Base-by-base conservation (phyloP, 2,113 vertebrate species). In the Sclerurus mexicanus region DNA sequence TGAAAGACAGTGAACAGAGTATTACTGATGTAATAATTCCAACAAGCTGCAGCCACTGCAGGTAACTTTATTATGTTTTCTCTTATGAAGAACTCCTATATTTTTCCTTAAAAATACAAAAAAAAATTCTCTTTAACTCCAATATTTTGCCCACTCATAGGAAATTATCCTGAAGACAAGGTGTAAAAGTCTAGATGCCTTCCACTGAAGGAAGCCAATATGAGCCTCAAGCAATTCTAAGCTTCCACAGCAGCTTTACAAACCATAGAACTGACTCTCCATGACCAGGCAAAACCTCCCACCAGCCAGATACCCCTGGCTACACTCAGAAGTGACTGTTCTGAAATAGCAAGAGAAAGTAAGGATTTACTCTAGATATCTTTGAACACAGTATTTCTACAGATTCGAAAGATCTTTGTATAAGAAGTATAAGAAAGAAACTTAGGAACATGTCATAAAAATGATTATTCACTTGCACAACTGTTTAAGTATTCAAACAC, bases 141-240 rank as follows among this genome's bases (percentile, higher is more conserved):
- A 31, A 19, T 25, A 40, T 55, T 58, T 87, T 83, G 15, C 6
- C 0, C 0, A 44, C 47, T 44, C 6, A 6, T 25, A 49, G 9
- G 5, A 30, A 58, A 53, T 31, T 49, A 27, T 47, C 20, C 33
- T 44, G 30, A 58, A 72, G 12, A 52, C 31, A 35, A 39, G 4
- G 10, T 8, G 1, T 24, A 25, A n/a, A 59, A 40, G 30, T 68
- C 42, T 46, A 78, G 14, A 53, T 31, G 7, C 9, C 14, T 95
- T 75, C 8, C 4, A 9, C 72, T 53, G 40, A 21, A 22, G 19
- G 50, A 84, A 37, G 9, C 4, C 6, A 50, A 2, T 0, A 1
- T 8, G 6, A 74, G 13, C 11, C 74, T 52, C 19, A 46, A 22
- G 23, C 15, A 68, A 12, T 8, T 24, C 30, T 53, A 23, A 74